Evolutionary conservation across 2,888 invertebrate genomes (phyloP), one percentile per base, ranked within the genome.

Genomic region (Seladonia tumulorum): DNA sequence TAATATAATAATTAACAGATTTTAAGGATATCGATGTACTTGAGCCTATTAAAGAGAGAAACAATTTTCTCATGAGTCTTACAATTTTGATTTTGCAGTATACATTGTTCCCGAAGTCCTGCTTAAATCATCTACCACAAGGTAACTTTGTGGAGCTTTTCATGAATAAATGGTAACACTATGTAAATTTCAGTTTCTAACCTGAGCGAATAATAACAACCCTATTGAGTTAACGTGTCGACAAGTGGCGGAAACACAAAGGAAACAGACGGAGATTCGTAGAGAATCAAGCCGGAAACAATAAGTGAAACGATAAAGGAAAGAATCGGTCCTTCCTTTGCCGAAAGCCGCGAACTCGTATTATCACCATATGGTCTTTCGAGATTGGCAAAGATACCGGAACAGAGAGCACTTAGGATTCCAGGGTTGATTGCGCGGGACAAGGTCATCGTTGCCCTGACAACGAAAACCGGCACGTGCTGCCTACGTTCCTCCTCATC

Each of bases 401-500:
- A 88, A 86, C 80, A 83, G 83, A 87, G 79, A 79, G 87, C 79
- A 87, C 79, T 72, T 78, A 79, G 88, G 78, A 89, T 85, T 85
- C 84, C 83, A 77, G 84, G 81, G 86, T 79, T 87, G 89, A 88
- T 89, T 89, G 88, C 89, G 89, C 94, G 94, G 94, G 94, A 93
- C 94, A 94, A 94, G 95, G 94, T 94, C 94, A 93, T 89, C 92
- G 95, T 95, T 91, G 92, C 94, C 94, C 88, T 94, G 92, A 94
- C 93, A 93, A 94, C 94, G 91, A 89, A 82, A 81, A 77, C 45
- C 90, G 92, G 93, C 95, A 94, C 94, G 94, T 94, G 94, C 92
- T 93, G 90, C 90, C 78, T 76, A 76, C 78, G 81, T 79, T 83
- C 63, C 79, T 83, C 79, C 83, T 86, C 85, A 85, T 85, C 85